Evolutionary conservation across 2,888 invertebrate genomes (phyloP).

Genomic region (Spodoptera picta): DNA sequence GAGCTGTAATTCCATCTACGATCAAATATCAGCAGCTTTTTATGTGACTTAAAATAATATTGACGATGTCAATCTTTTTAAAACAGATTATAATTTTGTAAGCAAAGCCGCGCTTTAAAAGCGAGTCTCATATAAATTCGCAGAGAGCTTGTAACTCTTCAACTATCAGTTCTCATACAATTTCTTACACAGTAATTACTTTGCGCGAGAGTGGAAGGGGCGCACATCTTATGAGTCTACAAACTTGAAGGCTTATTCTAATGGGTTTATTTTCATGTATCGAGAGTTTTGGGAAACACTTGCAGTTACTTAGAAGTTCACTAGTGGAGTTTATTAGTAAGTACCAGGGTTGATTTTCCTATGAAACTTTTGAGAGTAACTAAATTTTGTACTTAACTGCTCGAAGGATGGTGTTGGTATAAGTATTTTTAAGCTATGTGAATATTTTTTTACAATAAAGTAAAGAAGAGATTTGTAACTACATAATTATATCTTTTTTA

Average conservation of each 20-base stretch:
- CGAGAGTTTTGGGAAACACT: slow-evolving; percentile 49
- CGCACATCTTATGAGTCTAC: slow-evolving; percentile 31
- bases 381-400: slow-evolving; percentile 8
- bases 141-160: slow-evolving; percentile 45
- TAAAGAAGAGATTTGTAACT: too few relatives aligned
- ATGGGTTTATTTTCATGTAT: slow-evolving; percentile 48
- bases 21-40: too few relatives aligned
- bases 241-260: slow-evolving; percentile 32
- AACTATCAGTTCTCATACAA: slow-evolving; percentile 43
- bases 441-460: background rate
- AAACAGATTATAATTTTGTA: too few relatives aligned
- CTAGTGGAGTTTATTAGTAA: slow-evolving; percentile 34
- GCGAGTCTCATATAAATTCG: slow-evolving; percentile 38
- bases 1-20: too few relatives aligned
- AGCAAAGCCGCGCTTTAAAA: too few relatives aligned
- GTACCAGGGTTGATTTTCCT: slow-evolving; percentile 29
- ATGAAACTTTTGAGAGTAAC: slow-evolving; percentile 17
- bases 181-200: slow-evolving; percentile 55
- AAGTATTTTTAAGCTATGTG: background rate
- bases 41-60: too few relatives aligned
- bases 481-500: too few relatives aligned
- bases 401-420: slow-evolving; percentile 1
- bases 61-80: too few relatives aligned
- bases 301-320: slow-evolving; percentile 48
- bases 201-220: slow-evolving; percentile 35